Conservation (phyloP, 2,113 vertebrate genomes). For the Aepyceros melampus region DNA sequence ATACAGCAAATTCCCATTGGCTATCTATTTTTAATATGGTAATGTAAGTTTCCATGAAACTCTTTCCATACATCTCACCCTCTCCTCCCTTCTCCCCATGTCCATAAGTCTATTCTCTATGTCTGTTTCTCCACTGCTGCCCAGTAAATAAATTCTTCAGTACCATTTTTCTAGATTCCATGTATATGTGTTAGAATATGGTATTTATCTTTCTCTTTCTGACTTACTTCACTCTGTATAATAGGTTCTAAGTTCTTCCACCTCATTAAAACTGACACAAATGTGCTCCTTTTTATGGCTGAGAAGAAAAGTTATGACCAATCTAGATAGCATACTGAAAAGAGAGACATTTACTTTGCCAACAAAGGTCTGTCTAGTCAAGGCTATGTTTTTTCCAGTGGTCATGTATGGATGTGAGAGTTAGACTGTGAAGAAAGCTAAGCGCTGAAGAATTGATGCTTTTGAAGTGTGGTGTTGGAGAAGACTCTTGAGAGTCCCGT, state of each 20-base stretch:
- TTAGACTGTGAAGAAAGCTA: too few species aligned
- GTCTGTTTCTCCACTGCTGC: not conserved
- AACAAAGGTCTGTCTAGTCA: too few species aligned
- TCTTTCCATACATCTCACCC: not conserved
- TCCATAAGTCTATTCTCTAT: not conserved
- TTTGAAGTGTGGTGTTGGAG: too few species aligned
- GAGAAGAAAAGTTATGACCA: too few species aligned
- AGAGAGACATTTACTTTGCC: too few species aligned
- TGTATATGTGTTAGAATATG: not conserved
- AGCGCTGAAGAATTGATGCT: rapidly evolving
- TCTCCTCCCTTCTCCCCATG: not conserved
- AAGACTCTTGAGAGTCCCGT: too few species aligned
- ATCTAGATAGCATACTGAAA: too few species aligned
- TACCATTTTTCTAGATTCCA: not conserved
- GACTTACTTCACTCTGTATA: not conserved
- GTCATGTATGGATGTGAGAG: too few species aligned
- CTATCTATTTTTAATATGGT: not conserved
- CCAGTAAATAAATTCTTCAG: not conserved
- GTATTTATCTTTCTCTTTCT: not conserved
- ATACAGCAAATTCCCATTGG: not conserved
- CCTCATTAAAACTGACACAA: not conserved
- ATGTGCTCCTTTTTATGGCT: not conserved
- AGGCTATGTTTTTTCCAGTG: too few species aligned
- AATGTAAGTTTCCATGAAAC: not conserved
- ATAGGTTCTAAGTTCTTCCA: not conserved